Percentiles rank a stretch among this genome's conserved stretches.
These are phyloP conservation scores for Drosophila cardini DNA, from an alignment of 1,140 invertebrate species.

Conservation along the genomic window DNA sequence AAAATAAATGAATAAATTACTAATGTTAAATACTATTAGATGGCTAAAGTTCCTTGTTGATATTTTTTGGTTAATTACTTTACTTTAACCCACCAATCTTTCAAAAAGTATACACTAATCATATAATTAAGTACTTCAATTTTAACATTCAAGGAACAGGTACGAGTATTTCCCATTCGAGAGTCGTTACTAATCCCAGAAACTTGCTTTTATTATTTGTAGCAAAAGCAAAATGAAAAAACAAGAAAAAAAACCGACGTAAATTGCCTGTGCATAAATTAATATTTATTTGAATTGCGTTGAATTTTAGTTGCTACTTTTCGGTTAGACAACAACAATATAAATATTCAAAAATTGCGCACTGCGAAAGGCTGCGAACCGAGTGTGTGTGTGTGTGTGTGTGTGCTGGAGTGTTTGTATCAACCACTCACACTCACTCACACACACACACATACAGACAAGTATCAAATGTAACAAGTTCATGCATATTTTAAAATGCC, in stretches of 20 bases:
- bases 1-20: too few species aligned
- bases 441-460: not conserved
- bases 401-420: slow-evolving; percentile 7
- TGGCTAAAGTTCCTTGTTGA: too few species aligned
- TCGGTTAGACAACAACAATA: slow-evolving; percentile 3
- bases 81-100: too few species aligned
- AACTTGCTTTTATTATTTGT: not conserved
- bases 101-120: too few species aligned
- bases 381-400: not conserved
- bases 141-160: too few species aligned
- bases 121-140: too few species aligned
- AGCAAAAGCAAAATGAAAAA: slow-evolving; percentile 1
- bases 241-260: slow-evolving; percentile 4
- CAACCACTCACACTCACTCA: too few species aligned
- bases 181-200: too few species aligned
- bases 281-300: slow-evolving; percentile 71
- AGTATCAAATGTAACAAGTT: slow-evolving; percentile 28
- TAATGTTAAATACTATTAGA: too few species aligned
- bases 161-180: slow-evolving; percentile 12
- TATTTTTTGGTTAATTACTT: too few species aligned
- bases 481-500: slow-evolving; percentile 34
- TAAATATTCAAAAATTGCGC: slow-evolving; percentile 40
- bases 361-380: slow-evolving; percentile 17
- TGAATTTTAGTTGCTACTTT: slow-evolving; percentile 47
- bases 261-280: slow-evolving; percentile 76